phyloP scores from a whole-genome alignment of 2,888 invertebrate genomes.

The Tholera decimalis region DNA sequence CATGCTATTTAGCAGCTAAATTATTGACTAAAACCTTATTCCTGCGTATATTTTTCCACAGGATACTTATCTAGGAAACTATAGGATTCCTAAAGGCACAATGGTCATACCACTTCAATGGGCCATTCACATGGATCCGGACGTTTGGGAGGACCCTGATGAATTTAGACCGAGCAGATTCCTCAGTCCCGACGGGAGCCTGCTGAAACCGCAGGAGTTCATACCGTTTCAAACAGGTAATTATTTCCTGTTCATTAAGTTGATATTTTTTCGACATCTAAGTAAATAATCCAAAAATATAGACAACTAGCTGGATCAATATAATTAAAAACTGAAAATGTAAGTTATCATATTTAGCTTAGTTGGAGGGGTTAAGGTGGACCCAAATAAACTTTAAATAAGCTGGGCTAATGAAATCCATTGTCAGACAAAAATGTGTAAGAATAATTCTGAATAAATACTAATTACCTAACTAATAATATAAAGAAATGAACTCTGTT shows the following conservation, averaged over 20 bases:
- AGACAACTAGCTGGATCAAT: not conserved
- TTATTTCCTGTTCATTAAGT: not conserved
- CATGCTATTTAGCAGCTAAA: not conserved
- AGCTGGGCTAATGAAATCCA: too few species aligned
- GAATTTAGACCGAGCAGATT: slow-evolving; percentile 94
- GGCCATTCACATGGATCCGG: slow-evolving; percentile 95
- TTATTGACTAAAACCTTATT: not conserved
- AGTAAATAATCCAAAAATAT: not conserved
- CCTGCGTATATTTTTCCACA: slow-evolving; percentile 64
- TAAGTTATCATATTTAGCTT: too few species aligned
- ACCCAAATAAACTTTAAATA: too few species aligned
- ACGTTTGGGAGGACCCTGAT: slow-evolving; percentile 93
- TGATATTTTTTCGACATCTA: not conserved
- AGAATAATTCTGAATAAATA: too few species aligned
- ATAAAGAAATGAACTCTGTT: too few species aligned
- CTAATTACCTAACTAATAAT: too few species aligned
- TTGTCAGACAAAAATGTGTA: too few species aligned
- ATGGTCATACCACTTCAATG: slow-evolving; percentile 96
- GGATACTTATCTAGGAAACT: slow-evolving; percentile 92
- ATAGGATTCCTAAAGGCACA: slow-evolving; percentile 92
- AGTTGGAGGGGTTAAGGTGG: too few species aligned
- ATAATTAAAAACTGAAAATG: too few species aligned
- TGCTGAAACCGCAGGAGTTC: slow-evolving; percentile 93
- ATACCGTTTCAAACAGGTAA: slow-evolving; percentile 96
- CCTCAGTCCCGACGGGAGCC: slow-evolving; percentile 92